Evolutionary conservation across 2,888 invertebrate species (phyloP).

Genomic region (Brenthis hecate): DNA sequence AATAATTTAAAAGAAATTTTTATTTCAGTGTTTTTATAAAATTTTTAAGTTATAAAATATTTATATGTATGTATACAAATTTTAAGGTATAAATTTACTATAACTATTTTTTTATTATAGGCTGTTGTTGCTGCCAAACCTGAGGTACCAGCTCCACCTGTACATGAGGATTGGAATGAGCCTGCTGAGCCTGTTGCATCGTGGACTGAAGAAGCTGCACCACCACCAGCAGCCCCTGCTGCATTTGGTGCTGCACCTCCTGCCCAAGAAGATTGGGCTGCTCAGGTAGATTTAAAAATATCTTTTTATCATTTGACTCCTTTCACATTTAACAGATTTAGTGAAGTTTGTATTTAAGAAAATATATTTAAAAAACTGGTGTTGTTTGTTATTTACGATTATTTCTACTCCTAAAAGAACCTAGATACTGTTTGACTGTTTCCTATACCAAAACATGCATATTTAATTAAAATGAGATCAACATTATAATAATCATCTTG

Average conservation of each 20-base stretch:
- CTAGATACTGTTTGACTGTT: no score
- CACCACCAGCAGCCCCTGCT: slow-evolving; percentile 55
- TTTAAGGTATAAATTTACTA: slow-evolving; percentile 20
- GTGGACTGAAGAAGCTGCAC: slow-evolving; percentile 66
- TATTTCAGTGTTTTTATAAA: background rate
- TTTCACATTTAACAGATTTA: no score
- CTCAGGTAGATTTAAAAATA: slow-evolving; percentile 57
- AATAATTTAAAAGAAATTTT: no score
- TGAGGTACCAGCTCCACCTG: slow-evolving; percentile 67
- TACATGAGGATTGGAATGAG: slow-evolving; percentile 73
- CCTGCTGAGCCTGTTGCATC: slow-evolving; percentile 71
- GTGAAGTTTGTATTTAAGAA: no score
- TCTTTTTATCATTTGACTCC: no score
- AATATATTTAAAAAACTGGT: no score
- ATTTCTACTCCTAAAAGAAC: no score
- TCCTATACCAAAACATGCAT: no score
- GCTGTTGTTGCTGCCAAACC: slow-evolving; percentile 69
- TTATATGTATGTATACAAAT: no score
- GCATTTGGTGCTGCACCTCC: slow-evolving; percentile 68
- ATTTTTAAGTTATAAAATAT: slow-evolving; percentile 20
- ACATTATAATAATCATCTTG: no score
- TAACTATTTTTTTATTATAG: slow-evolving; percentile 42
- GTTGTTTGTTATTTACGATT: no score
- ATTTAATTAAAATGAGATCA: background rate
- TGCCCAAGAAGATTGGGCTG: slow-evolving; percentile 83